A percentile compares a stretch with the other conserved stretches of the same genome.
phyloP scores from a whole-genome alignment of 2,113 vertebrate genomes.

The Muntiacus muntjak region DNA sequence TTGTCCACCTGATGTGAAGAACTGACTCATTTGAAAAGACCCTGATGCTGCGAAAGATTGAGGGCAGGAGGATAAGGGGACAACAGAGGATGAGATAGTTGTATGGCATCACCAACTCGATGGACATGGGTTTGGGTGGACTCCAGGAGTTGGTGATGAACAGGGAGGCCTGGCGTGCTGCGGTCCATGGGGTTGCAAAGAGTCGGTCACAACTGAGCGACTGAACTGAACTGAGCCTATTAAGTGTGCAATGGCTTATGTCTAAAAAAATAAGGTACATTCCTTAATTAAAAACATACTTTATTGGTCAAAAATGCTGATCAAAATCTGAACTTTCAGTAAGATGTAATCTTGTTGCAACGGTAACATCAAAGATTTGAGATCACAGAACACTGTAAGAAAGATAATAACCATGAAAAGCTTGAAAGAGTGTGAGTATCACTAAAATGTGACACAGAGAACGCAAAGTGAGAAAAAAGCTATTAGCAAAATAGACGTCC shows the following conservation, averaged over 20 bases:
- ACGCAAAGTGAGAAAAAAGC: not conserved
- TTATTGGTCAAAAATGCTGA: not conserved
- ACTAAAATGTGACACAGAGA: not conserved
- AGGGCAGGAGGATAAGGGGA: no score
- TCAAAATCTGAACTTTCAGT: not conserved
- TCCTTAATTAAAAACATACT: not conserved
- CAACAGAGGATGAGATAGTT: no score
- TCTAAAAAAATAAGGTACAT: not conserved
- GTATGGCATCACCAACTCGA: no score
- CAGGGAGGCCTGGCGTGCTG: no score
- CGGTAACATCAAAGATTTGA: not conserved
- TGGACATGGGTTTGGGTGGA: no score
- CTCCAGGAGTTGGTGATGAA: no score
- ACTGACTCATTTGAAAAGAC: no score
- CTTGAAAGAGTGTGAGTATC: not conserved
- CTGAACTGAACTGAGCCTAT: not conserved
- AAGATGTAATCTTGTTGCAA: not conserved
- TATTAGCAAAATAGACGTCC: not conserved
- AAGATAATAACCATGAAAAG: not conserved
- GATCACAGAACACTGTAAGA: not conserved
- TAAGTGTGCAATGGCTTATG: not conserved
- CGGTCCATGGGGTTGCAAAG: no score
- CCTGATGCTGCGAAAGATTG: no score
- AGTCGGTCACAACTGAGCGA: rapidly evolving
- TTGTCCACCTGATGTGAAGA: no score